Base-by-base conservation (phyloP, 2,797 vertebrate species). In the Betta splendens region DNA sequence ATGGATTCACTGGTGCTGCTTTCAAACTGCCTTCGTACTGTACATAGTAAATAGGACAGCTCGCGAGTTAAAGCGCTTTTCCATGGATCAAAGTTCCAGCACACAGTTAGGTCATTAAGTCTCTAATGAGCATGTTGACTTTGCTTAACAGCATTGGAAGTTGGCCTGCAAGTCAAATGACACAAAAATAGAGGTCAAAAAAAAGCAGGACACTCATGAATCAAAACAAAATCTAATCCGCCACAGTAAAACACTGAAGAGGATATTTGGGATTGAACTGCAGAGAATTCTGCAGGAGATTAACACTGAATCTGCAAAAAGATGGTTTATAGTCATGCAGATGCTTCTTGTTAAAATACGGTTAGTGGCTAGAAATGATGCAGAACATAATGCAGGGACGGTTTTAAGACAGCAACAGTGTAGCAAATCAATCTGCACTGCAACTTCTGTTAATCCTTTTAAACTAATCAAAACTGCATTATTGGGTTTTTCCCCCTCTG, bases 81-180 rank as follows among this genome's bases (percentile, higher is more conserved):
- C 26, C 20, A 31, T 16, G 32, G 44, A 65, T 49, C 38, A 62
- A 29, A 65, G 10, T 39, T 59, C 48, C 38, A 42, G 42, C 21
- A 15, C 37, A 62, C 29, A 69, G 69, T 40, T 66, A 21, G 53
- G 66, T 67, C 75, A 72, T 15, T 18, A 31, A 65, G 35, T 69
- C 64, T 57, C 55, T 18, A 40, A 57, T 49, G 50, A 45, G 15
- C 35, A 36, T 43, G 49, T 59, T 9, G 55, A 59, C 36, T 44
- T 56, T 60, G 54, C 50, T 51, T 43, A 51, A 57, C 18, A 9
- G 46, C 48, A 56, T 18, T 44, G 18, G 17, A 59, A 55, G 36
- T 43, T 52, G 9, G 5, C 16, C 37, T 66, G 43, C 21, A 7
- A 9, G 1, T 49, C 42, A 42, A 38, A 55, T 42, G 65, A 64